Conservation (phyloP, 2,113 vertebrate genomes). For the Peromyscus maniculatus region DNA sequence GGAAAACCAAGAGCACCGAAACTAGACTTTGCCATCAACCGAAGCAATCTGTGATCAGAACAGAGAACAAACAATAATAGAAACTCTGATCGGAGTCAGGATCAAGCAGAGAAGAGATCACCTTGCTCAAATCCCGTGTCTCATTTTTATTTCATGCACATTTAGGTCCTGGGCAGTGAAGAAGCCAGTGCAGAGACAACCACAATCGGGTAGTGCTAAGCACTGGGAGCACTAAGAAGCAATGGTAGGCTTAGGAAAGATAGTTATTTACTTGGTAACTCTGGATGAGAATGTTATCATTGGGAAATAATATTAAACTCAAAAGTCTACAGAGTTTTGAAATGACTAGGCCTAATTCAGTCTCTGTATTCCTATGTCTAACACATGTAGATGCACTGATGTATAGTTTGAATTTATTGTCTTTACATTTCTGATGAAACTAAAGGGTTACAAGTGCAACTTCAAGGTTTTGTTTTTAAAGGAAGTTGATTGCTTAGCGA, state of each 20-base stretch:
- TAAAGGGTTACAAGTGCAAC: not conserved
- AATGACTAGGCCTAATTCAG: not conserved
- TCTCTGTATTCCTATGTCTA: conserved; percentile 34
- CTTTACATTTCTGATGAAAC: conserved; percentile 36
- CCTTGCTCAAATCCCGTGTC: not conserved
- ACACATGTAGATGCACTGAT: not conserved
- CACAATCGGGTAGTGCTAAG: not conserved
- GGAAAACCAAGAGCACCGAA: not conserved
- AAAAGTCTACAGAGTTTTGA: conserved; percentile 41
- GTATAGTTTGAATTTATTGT: conserved; percentile 39
- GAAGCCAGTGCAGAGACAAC: not conserved
- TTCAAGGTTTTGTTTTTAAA: not conserved
- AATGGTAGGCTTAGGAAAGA: not conserved
- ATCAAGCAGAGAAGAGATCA: not conserved
- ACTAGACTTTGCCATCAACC: not conserved
- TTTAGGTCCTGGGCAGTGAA: not conserved
- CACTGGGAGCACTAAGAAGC: not conserved
- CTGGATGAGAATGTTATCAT: not conserved
- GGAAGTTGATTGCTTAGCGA: conserved; percentile 20
- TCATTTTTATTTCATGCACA: not conserved
- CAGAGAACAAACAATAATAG: not conserved
- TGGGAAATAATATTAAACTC: conserved; percentile 11
- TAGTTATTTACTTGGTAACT: not conserved
- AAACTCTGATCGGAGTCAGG: not conserved
- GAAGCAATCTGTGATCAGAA: not conserved